phyloP scores from a whole-genome alignment of 23 tunicate genomes.

The Ciona savignyi region DNA sequence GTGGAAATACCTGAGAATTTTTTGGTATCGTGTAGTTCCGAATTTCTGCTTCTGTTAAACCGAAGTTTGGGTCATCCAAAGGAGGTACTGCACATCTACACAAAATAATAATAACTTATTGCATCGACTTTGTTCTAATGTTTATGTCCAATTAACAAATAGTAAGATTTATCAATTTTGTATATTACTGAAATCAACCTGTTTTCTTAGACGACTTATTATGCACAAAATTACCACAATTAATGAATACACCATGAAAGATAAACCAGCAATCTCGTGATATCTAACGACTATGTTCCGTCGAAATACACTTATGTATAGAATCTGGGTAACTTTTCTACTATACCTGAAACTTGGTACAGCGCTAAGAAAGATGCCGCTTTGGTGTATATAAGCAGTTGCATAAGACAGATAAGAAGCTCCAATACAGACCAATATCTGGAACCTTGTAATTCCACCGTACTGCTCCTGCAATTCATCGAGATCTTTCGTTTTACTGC shows the following conservation, averaged over 20 bases:
- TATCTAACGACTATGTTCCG: too few relatives aligned
- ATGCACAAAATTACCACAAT: neutral
- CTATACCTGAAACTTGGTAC: slow-evolving; percentile 2
- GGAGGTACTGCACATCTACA: slow-evolving; percentile 17
- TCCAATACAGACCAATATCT: neutral
- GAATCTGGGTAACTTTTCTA: too few relatives aligned
- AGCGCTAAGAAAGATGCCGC: slow-evolving; percentile 4
- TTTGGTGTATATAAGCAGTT: slow-evolving; percentile 1
- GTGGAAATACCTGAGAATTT: too few relatives aligned
- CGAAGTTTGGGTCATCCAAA: slow-evolving; percentile 1
- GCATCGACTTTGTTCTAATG: too few relatives aligned
- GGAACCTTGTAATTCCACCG: slow-evolving; percentile 1
- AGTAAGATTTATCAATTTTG: too few relatives aligned
- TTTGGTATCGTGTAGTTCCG: slow-evolving; percentile 15
- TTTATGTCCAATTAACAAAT: too few relatives aligned
- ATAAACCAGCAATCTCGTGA: too few relatives aligned
- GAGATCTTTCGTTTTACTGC: neutral
- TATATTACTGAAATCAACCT: neutral
- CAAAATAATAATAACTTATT: too few relatives aligned
- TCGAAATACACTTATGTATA: too few relatives aligned
- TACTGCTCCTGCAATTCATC: neutral
- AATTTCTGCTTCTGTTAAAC: slow-evolving; percentile 10
- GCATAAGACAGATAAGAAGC: slow-evolving; percentile 4
- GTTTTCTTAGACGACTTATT: neutral
- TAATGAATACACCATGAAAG: too few relatives aligned